A percentile compares a stretch with the other conserved stretches of the same genome.
Conservation (phyloP, 2,888 invertebrate genomes). For the Hypsopygia costalis region DNA sequence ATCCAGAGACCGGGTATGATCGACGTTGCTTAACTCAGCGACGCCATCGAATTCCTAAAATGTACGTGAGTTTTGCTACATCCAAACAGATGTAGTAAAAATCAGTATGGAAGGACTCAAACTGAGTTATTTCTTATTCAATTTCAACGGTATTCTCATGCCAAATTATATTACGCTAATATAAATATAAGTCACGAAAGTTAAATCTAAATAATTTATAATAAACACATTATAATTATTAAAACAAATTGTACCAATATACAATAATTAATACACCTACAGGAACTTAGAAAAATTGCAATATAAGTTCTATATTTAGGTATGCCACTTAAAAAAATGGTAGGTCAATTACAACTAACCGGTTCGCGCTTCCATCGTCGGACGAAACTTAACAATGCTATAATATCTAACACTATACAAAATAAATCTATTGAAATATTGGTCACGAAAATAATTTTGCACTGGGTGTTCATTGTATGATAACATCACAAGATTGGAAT, state of each 20-base stretch:
- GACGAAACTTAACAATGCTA: constrained; percentile 53
- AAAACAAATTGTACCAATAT: constrained; percentile 78
- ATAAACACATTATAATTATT: constrained; percentile 71
- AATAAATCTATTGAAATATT: constrained; percentile 57
- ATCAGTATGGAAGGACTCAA: no score
- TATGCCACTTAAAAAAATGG: constrained; percentile 75
- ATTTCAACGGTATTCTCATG: no score
- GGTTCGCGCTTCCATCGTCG: constrained; percentile 37
- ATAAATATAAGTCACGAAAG: constrained; percentile 57
- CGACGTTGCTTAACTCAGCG: no score
- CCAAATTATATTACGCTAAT: constrained; percentile 52
- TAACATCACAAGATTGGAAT: constrained; percentile 63
- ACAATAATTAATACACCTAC: constrained; percentile 78
- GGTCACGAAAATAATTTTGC: constrained; percentile 56
- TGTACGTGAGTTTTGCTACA: no score
- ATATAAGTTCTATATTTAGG: constrained; percentile 78
- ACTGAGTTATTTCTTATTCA: no score
- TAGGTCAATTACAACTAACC: constrained; percentile 56
- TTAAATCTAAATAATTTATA: constrained; percentile 73
- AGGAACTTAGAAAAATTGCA: constrained; percentile 81
- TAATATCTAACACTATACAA: constrained; percentile 47
- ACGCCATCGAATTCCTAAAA: no score
- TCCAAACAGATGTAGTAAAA: no score
- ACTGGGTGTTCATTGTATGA: constrained; percentile 39
- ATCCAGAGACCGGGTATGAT: no score